A percentile compares a stretch with the other conserved stretches of the same genome.
Evolutionary conservation across 2,113 vertebrate species (phyloP).

Genomic region (Peromyscus leucopus): DNA sequence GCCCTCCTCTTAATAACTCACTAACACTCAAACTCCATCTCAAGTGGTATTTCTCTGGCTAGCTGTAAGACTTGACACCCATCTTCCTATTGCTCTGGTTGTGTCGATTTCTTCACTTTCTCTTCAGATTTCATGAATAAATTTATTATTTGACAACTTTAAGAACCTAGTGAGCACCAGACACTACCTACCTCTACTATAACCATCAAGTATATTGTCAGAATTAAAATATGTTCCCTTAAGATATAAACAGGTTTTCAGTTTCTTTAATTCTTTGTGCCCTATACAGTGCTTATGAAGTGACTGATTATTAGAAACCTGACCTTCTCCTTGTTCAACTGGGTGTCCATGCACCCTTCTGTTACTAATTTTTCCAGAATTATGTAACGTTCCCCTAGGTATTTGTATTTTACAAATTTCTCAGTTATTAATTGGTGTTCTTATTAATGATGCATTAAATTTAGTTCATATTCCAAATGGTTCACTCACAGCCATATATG

Average conservation of each 20-base stretch:
- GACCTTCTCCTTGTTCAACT: background rate
- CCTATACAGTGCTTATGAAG: background rate
- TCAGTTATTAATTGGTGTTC: background rate
- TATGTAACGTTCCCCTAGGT: background rate
- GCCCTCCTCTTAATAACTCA: background rate
- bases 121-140: background rate
- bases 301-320: background rate
- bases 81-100: background rate
- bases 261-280: background rate
- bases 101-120: background rate
- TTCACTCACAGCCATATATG: too few species aligned
- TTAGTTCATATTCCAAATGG: background rate
- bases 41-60: background rate
- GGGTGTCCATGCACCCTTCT: background rate
- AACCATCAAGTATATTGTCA: background rate
- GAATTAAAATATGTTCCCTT: background rate
- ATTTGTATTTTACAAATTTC: background rate
- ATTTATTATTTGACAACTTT: background rate
- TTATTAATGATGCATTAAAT: background rate
- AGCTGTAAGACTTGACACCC: background rate
- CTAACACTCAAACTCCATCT: background rate
- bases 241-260: background rate
- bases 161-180: background rate
- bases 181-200: background rate
- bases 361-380: background rate